These are phyloP conservation scores for Rhodophaea formosa DNA, from an alignment of 2,888 invertebrate species.

Conservation along the genomic window DNA sequence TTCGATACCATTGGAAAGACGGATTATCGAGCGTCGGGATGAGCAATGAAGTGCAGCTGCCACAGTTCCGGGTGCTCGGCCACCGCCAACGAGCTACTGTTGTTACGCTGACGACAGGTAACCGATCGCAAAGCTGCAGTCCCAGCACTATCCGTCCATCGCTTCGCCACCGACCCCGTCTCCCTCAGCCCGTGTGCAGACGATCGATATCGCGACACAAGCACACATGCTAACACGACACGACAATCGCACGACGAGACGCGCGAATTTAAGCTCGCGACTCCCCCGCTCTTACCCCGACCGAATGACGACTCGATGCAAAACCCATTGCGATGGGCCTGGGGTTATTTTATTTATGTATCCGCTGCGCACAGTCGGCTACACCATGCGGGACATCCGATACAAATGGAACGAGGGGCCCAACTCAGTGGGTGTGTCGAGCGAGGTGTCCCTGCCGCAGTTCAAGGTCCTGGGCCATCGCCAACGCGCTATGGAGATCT, in stretches of 20 bases:
- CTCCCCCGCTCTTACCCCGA: constrained; percentile 68
- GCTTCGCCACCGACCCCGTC: constrained; percentile 74
- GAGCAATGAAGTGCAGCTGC: constrained; percentile 96
- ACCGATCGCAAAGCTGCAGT: constrained; percentile 69
- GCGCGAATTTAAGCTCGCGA: constrained; percentile 67
- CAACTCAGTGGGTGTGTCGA: constrained; percentile 96
- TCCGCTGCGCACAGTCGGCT: constrained; percentile 91
- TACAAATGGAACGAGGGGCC: constrained; percentile 98
- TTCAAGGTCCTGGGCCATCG: constrained; percentile 98
- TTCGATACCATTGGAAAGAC: constrained; percentile 97
- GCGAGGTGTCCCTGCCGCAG: constrained; percentile 97
- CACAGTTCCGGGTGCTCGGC: constrained; percentile 98
- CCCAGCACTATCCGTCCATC: constrained; percentile 68
- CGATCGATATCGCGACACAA: constrained; percentile 68
- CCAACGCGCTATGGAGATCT: constrained; percentile 97
- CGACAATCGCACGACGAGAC: constrained; percentile 68
- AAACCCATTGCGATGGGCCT: constrained; percentile 81
- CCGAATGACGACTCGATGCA: constrained; percentile 71
- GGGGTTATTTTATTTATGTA: constrained; percentile 77
- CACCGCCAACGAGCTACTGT: constrained; percentile 96
- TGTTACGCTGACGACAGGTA: constrained; percentile 98
- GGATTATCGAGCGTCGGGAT: constrained; percentile 96
- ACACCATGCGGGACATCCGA: constrained; percentile 98
- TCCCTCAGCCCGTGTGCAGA: constrained; percentile 76
- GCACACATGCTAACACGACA: constrained; percentile 75